A percentile compares a stretch with the other conserved stretches of the same genome.
These are phyloP conservation scores for Mechanitis messenoides DNA, from an alignment of 2,888 invertebrate genomes.

Conservation along the genomic window DNA sequence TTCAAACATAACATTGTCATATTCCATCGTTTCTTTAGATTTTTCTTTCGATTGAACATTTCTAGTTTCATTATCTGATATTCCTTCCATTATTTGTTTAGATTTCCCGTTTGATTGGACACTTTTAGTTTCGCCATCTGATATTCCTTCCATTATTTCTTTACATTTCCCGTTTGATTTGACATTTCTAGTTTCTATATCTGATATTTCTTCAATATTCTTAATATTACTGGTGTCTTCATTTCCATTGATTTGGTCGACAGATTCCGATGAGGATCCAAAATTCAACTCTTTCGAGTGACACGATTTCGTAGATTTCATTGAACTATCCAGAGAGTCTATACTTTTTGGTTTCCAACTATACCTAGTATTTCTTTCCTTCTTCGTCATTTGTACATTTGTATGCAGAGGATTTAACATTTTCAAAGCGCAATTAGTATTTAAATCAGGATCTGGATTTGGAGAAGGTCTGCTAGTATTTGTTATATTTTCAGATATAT, in stretches of 20 bases:
- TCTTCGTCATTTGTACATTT: too few species aligned
- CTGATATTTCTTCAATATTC: not conserved
- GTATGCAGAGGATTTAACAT: too few species aligned
- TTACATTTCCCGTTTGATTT: not conserved
- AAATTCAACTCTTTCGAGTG: too few species aligned
- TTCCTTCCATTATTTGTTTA: not conserved
- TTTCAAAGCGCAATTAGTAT: too few species aligned
- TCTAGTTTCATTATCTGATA: not conserved
- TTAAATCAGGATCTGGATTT: too few species aligned
- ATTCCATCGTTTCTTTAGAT: constrained; percentile 8
- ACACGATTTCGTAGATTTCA: too few species aligned
- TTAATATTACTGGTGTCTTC: not conserved
- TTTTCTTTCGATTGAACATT: not conserved
- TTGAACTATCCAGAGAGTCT: too few species aligned
- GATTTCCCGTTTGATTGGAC: too few species aligned
- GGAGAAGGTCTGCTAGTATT: not conserved
- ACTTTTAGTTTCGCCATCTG: not conserved
- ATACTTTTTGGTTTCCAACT: too few species aligned
- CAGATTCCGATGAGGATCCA: too few species aligned
- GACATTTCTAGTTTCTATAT: not conserved
- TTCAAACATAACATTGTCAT: constrained; percentile 44
- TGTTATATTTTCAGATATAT: not conserved
- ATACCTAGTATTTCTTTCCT: too few species aligned
- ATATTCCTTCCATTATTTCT: not conserved
- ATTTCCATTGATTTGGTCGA: not conserved